phyloP scores from a whole-genome alignment of 2,888 invertebrate genomes.

The Odontocolon sp. region DNA sequence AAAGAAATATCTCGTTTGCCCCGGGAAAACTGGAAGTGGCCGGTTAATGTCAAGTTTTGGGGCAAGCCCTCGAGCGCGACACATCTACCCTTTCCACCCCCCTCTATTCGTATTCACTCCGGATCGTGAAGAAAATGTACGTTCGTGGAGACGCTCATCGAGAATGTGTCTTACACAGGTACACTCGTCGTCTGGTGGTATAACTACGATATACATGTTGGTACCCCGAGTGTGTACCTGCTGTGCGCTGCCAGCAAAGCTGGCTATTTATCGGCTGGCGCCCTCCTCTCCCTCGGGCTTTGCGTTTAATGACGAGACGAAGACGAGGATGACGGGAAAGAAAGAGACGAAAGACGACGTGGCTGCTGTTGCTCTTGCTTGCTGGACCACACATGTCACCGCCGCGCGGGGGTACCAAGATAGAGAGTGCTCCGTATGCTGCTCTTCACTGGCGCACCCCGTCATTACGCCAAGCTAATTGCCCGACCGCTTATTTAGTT shows the following conservation, averaged over 20 bases:
- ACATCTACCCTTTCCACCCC: neutral
- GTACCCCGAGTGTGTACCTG: conserved; percentile 31
- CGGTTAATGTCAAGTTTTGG: conserved; percentile 59
- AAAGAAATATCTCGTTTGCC: conserved; percentile 5
- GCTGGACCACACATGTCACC: conserved; percentile 64
- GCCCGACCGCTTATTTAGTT: conserved; percentile 66
- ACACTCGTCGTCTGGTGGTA: neutral
- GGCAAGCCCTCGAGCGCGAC: neutral
- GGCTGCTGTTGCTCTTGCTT: conserved; percentile 42
- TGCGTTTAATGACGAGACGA: conserved; percentile 64
- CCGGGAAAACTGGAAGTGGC: conserved; percentile 64
- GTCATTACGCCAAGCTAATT: conserved; percentile 67
- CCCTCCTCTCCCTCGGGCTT: conserved; percentile 61
- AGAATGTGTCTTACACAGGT: too few species aligned
- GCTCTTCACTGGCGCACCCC: conserved; percentile 54
- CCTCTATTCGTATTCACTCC: too few species aligned
- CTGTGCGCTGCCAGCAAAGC: conserved; percentile 47
- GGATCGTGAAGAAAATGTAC: conserved; percentile 9
- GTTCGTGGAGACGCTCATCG: neutral
- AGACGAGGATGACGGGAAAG: conserved; percentile 30
- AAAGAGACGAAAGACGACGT: conserved; percentile 50
- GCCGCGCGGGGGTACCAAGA: conserved; percentile 22
- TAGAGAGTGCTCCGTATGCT: conserved; percentile 35
- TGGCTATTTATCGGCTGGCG: conserved; percentile 64
- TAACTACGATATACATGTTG: conserved; percentile 1